Percentiles rank a stretch among this genome's conserved stretches.
Evolutionary conservation across 2,888 invertebrate species (phyloP).

Genomic region (Xestoiulus laeticollis): DNA sequence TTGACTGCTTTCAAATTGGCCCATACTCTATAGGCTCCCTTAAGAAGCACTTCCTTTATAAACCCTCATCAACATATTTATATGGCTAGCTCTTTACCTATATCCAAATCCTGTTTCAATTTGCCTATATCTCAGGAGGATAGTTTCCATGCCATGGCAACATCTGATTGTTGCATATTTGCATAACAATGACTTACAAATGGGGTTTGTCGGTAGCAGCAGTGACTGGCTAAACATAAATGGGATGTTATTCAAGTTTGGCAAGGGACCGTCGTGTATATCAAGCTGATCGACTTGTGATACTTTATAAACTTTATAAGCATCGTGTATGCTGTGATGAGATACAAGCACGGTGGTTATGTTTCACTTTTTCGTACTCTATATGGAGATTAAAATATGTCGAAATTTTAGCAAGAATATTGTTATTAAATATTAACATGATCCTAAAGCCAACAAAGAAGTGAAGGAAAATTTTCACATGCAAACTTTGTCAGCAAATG

Average conservation of each 20-base stretch:
- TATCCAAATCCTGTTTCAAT: neutral
- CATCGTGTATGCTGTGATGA: neutral
- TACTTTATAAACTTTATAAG: neutral
- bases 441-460: too few relatives aligned
- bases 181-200: slow-evolving; percentile 10
- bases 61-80: neutral
- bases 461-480: too few relatives aligned
- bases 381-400: too few relatives aligned
- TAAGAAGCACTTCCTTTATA: neutral
- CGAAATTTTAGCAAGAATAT: too few relatives aligned
- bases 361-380: too few relatives aligned
- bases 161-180: neutral
- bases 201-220: neutral
- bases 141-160: neutral
- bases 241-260: neutral
- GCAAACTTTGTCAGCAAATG: too few relatives aligned
- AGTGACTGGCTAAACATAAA: neutral
- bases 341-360: too few relatives aligned
- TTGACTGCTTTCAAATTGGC: neutral
- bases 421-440: too few relatives aligned
- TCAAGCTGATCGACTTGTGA: neutral
- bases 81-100: neutral
- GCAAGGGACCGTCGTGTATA: neutral
- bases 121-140: neutral
- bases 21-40: neutral